Evolutionary conservation across 23 tunicate species (phyloP).

Genomic region (Oikopleura dioica): DNA sequence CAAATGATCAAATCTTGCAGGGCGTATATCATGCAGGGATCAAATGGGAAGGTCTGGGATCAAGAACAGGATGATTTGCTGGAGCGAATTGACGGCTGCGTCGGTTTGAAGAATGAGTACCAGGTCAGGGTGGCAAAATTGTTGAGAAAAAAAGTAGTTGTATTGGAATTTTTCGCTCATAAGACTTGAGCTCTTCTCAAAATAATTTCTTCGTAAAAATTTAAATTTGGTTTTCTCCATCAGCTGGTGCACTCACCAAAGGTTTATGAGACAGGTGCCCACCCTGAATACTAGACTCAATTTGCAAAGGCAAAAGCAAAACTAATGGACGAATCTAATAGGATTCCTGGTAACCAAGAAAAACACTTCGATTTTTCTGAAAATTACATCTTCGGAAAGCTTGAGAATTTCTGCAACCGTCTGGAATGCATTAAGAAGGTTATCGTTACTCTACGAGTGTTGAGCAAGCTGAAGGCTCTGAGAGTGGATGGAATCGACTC

Average conservation of each 20-base stretch:
- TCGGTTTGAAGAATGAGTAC: constrained; percentile 52
- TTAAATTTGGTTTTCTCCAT: no score
- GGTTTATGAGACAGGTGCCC: no score
- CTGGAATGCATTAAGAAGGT: constrained; percentile 59
- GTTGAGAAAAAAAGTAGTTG: no score
- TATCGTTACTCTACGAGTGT: constrained; percentile 57
- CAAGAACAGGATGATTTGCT: constrained; percentile 44
- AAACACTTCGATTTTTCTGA: constrained; percentile 73
- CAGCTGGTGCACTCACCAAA: no score
- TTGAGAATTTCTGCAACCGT: constrained; percentile 83
- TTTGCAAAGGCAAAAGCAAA: neutral
- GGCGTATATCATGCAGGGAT: constrained; percentile 61
- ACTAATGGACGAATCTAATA: constrained; percentile 48
- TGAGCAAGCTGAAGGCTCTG: constrained; percentile 42
- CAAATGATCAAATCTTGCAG: constrained; percentile 94
- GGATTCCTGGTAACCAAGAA: constrained; percentile 21
- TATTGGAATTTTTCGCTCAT: no score
- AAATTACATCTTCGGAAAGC: constrained; percentile 96
- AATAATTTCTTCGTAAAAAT: no score
- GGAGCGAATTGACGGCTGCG: constrained; percentile 59
- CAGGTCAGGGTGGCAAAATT: no score
- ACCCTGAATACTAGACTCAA: no score
- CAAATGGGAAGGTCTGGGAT: constrained; percentile 54
- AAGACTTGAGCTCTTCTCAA: no score
- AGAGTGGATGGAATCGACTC: constrained; percentile 84